Conservation (phyloP, 2,113 vertebrate genomes). For the Sigmodon hispidus region DNA sequence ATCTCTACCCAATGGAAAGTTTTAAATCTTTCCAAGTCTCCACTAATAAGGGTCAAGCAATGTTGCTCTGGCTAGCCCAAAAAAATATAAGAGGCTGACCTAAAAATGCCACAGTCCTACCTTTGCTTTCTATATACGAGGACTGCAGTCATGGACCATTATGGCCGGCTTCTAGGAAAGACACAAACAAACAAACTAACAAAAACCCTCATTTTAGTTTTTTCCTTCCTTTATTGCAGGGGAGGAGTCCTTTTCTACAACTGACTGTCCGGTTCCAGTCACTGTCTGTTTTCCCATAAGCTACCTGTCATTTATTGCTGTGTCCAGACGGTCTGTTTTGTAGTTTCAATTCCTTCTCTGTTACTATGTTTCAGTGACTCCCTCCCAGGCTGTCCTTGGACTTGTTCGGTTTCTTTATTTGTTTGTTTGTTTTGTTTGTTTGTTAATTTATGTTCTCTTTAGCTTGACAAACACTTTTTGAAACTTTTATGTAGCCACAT, state of each 20-base stretch:
- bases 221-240: background rate
- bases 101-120: background rate
- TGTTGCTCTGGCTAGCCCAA: background rate
- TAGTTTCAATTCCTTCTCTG: background rate
- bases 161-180: background rate
- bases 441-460: conserved; percentile 24
- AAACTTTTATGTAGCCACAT: conserved; percentile 48
- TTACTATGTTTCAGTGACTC: background rate
- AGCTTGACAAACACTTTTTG: conserved; percentile 33
- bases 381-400: background rate
- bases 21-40: conserved; percentile 3
- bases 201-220: background rate
- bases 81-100: background rate
- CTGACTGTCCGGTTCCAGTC: background rate
- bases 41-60: background rate
- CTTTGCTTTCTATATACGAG: background rate
- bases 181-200: background rate
- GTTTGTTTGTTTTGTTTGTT: too few relatives aligned
- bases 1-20: fast-evolving
- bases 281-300: background rate
- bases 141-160: too few relatives aligned
- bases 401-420: too few relatives aligned
- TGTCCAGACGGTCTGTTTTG: background rate
- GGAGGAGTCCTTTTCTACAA: background rate
- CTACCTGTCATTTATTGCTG: background rate